Conservation (phyloP, 2,888 invertebrate genomes). For the Amiota communis region DNA sequence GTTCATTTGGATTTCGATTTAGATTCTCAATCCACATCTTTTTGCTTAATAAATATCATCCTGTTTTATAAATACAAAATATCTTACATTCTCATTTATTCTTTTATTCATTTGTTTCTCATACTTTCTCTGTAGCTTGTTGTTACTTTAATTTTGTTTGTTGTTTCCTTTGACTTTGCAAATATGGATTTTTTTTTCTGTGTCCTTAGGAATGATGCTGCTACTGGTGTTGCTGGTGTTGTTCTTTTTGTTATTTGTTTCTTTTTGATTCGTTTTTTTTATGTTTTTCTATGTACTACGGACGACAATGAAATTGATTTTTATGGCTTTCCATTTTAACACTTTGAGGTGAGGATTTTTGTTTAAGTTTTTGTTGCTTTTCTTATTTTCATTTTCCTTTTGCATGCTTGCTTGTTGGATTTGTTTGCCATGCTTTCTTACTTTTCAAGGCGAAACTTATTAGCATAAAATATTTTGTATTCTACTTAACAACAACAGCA, state of each 20-base stretch:
- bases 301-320: constrained; percentile 10
- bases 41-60: too few relatives aligned
- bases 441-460: neutral
- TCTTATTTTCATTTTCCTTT: too few relatives aligned
- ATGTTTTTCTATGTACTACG: neutral
- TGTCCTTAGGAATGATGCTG: neutral
- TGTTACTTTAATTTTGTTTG: neutral
- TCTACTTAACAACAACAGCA: too few relatives aligned
- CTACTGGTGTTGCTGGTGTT: too few relatives aligned
- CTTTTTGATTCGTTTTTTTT: too few relatives aligned
- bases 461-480: neutral
- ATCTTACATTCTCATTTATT: too few relatives aligned
- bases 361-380: too few relatives aligned
- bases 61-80: too few relatives aligned
- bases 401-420: neutral
- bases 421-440: neutral
- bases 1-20: too few relatives aligned
- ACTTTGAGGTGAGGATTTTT: neutral
- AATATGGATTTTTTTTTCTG: constrained; percentile 19
- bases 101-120: too few relatives aligned
- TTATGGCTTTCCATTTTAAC: constrained; percentile 19
- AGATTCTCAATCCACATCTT: too few relatives aligned
- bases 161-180: neutral
- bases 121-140: neutral
- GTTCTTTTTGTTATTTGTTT: too few relatives aligned